Evolutionary conservation across 2,113 vertebrate genomes (phyloP).

Genomic region (Antechinus stuartii): DNA sequence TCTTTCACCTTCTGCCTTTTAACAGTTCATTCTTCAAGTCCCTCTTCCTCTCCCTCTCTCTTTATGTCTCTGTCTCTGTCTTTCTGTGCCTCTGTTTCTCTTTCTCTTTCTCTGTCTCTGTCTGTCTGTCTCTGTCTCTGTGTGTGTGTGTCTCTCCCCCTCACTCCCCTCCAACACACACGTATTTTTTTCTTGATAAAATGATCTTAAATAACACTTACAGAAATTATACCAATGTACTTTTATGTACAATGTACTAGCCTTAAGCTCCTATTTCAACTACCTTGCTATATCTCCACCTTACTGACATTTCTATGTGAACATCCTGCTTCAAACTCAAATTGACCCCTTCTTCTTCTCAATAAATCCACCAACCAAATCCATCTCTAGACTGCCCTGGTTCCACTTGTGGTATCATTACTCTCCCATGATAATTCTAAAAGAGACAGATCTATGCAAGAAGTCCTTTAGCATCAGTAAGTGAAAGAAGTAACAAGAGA

Average conservation of each 20-base stretch:
- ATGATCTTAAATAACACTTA: background rate
- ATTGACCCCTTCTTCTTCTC: background rate
- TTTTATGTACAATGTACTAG: background rate
- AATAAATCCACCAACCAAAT: background rate
- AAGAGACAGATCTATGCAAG: background rate
- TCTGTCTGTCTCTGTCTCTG: background rate
- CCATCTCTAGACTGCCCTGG: background rate
- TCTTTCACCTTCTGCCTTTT: background rate
- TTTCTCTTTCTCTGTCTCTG: too few species aligned
- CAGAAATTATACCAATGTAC: background rate
- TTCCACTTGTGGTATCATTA: background rate
- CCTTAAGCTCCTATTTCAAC: background rate
- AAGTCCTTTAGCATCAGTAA: background rate
- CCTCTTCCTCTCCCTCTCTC: background rate
- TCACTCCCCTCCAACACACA: background rate
- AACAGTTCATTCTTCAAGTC: background rate
- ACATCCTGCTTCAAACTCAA: background rate
- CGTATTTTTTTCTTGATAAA: background rate
- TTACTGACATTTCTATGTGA: background rate
- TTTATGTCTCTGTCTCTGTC: background rate
- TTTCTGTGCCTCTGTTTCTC: too few species aligned
- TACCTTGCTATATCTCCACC: background rate
- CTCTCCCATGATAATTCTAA: background rate
- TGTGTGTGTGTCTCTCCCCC: too few species aligned
- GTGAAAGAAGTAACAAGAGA: background rate